Evolutionary conservation across 2,888 invertebrate species (phyloP), one percentile per base, ranked within the genome.

Genomic region (Brachypalpus laphriformis): DNA sequence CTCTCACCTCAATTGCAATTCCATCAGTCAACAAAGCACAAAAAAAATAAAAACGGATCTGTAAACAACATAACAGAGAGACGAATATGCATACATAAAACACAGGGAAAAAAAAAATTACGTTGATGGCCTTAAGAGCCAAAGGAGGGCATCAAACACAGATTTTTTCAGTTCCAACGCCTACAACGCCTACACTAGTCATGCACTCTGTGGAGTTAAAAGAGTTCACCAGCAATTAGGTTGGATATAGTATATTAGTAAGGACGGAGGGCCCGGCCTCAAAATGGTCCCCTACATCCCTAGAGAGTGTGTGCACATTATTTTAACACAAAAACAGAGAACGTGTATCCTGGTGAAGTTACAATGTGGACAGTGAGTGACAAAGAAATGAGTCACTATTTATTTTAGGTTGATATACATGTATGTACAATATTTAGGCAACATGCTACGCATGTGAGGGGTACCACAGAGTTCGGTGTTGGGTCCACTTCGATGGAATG

Each of bases 1-100:
- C 80, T 85, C 80, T 75, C 80, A 80, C 80, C 83, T 80, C 83
- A 70, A 85, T 75, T 40, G 83, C 83, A 85, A 80, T 80, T 85
- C 80, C 83, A 85, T 80, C 75, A 85, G 83, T 85, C 80, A 85
- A 85, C 83, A 80, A 11, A 22, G 42, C 11, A 6, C 7, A 20
- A 47, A 6, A 37, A 65, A 59, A 45, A 40, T 51, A 51, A 31
- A 71, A 45, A 68, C 66, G 42, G 54, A 74, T 74, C 68, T 74
- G 70, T 78, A 70, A 78, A 83, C 78, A 83, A 40, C 47, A 72
- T 16, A 34, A 51, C 34, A 40, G 8, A 28, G 18, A 45, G 20
- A 22, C 22, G 37, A 22, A 40, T 14, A 65, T 22, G 57, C 22
- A 65, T 22, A 68, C 51, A 45, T 18, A 59, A 28, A 59, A 22